Conservation (phyloP, 2,888 invertebrate species). For the Napeogenes sylphis region DNA sequence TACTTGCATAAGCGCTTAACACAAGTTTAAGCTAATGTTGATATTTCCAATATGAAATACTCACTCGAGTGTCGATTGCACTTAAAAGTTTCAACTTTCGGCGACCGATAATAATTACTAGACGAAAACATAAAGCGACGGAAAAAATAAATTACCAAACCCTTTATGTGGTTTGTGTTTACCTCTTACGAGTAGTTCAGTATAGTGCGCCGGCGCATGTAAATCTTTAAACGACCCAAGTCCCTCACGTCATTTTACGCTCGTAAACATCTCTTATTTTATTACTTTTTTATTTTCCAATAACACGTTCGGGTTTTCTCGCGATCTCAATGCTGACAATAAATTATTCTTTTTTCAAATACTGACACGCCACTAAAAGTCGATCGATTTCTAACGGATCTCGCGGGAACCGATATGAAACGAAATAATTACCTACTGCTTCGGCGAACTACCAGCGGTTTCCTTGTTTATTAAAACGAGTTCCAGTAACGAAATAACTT, state of each 20-base stretch:
- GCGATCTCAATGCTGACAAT: slow-evolving; percentile 74
- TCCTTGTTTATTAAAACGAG: slow-evolving; percentile 73
- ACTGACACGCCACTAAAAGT: slow-evolving; percentile 76
- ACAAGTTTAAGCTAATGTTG: slow-evolving; percentile 53
- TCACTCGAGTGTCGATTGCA: slow-evolving; percentile 57
- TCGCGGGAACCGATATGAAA: slow-evolving; percentile 69
- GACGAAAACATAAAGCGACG: slow-evolving; percentile 63
- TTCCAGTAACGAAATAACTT: slow-evolving; percentile 46
- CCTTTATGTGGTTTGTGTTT: slow-evolving; percentile 45
- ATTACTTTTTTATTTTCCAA: slow-evolving; percentile 76
- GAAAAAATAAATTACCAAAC: slow-evolving; percentile 69
- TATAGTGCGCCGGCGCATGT: slow-evolving; percentile 46
- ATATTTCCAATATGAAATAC: slow-evolving; percentile 66
- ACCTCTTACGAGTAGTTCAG: slow-evolving; percentile 28
- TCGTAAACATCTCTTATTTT: slow-evolving; percentile 75
- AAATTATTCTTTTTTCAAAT: slow-evolving; percentile 75
- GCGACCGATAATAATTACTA: slow-evolving; percentile 69
- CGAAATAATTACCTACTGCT: slow-evolving; percentile 65
- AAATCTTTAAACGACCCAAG: slow-evolving; percentile 59
- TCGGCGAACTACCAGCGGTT: slow-evolving; percentile 69
- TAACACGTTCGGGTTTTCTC: slow-evolving; percentile 71
- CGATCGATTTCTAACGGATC: slow-evolving; percentile 78
- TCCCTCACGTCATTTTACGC: slow-evolving; percentile 71
- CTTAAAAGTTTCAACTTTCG: slow-evolving; percentile 66
- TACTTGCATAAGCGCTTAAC: slow-evolving; percentile 25